phyloP scores from a whole-genome alignment of 2,888 invertebrate species.

The Orthonevra nobilis region DNA sequence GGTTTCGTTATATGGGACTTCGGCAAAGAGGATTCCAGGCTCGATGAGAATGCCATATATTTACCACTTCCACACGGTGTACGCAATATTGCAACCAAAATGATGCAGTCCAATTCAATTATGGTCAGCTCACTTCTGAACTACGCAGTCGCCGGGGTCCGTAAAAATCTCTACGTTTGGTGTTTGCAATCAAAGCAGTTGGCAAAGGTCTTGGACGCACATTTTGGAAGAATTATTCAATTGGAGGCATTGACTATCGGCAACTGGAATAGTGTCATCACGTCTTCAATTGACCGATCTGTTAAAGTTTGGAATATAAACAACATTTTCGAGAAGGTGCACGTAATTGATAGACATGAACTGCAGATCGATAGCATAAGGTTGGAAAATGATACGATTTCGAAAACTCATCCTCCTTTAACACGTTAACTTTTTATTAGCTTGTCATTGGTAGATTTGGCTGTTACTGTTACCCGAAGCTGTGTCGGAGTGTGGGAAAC shows the following conservation, averaged over 20 bases:
- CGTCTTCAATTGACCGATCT: conserved; percentile 97
- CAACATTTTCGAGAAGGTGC: conserved; percentile 98
- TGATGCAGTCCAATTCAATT: conserved; percentile 94
- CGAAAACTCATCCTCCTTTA: not conserved
- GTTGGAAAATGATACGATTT: too few species aligned
- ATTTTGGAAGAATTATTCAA: conserved; percentile 97
- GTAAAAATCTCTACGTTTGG: conserved; percentile 98
- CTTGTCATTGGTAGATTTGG: conserved; percentile 89
- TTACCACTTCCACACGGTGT: conserved; percentile 91
- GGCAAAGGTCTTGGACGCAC: conserved; percentile 96
- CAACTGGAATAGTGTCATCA: conserved; percentile 96
- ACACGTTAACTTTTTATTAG: conserved; percentile 80
- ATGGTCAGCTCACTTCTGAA: conserved; percentile 94
- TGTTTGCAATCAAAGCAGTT: conserved; percentile 89
- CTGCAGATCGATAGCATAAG: conserved; percentile 95
- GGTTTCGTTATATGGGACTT: conserved; percentile 92
- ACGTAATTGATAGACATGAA: conserved; percentile 96
- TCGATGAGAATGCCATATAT: conserved; percentile 83
- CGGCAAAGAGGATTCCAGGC: conserved; percentile 79
- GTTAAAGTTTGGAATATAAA: conserved; percentile 99
- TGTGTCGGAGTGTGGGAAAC: conserved; percentile 98
- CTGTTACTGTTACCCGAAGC: conserved; percentile 95
- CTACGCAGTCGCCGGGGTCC: conserved; percentile 96
- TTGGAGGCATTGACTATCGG: conserved; percentile 92
- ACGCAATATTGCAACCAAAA: conserved; percentile 94